phyloP scores from a whole-genome alignment of 92 coral and sea anemone species.

The Epizoanthus stellaris region DNA sequence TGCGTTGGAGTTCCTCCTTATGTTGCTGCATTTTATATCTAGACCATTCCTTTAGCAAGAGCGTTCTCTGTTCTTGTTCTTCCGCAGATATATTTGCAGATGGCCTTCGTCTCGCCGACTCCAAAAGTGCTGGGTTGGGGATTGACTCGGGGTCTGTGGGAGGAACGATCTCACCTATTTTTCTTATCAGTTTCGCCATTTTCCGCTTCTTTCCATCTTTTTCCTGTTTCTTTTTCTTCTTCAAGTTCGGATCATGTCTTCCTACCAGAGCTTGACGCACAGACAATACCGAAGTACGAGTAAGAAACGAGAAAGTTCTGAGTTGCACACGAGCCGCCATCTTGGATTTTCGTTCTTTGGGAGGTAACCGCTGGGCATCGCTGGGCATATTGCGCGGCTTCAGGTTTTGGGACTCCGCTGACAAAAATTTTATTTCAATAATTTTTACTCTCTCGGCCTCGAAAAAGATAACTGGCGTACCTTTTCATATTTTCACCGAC shows the following conservation, averaged over 20 bases:
- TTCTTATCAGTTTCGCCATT: constrained; percentile 61
- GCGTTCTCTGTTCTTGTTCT: constrained; percentile 80
- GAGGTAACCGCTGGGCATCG: no score
- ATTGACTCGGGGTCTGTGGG: constrained; percentile 91
- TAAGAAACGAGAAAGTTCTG: constrained; percentile 65
- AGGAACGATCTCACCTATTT: constrained; percentile 93
- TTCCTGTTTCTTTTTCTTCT: constrained; percentile 74
- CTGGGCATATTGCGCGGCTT: no score
- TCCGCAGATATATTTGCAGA: constrained; percentile 61
- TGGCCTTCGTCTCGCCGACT: constrained; percentile 66
- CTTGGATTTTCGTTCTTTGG: constrained; percentile 45
- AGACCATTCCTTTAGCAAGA: constrained; percentile 95
- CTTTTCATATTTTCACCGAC: no score
- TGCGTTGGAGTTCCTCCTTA: constrained; percentile 84
- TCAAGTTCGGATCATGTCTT: constrained; percentile 91
- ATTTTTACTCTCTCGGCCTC: no score
- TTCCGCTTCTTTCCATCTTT: constrained; percentile 74
- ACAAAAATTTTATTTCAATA: no score
- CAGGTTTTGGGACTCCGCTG: no score
- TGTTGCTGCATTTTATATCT: constrained; percentile 93
- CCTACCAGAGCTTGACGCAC: constrained; percentile 72
- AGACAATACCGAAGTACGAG: constrained; percentile 78
- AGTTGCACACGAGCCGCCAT: constrained; percentile 79
- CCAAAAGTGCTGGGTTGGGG: constrained; percentile 67
- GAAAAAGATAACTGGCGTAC: no score